Evolutionary conservation across 2,888 invertebrate genomes (phyloP).

Genomic region (Thereva nobilitata): DNA sequence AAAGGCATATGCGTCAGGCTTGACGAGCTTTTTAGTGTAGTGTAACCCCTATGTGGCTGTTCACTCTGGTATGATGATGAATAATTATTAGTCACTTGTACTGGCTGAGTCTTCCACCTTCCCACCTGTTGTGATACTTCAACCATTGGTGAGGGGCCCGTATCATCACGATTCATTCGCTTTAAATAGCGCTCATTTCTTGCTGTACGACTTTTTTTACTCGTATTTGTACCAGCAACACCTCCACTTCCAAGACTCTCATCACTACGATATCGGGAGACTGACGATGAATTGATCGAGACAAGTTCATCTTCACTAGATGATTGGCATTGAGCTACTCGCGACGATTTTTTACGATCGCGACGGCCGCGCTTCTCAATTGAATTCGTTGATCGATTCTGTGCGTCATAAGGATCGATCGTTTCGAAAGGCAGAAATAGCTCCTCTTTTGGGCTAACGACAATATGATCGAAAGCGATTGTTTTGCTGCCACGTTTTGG

Average conservation of each 20-base stretch:
- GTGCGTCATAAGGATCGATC: conserved; percentile 43
- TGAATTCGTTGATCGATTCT: conserved; percentile 49
- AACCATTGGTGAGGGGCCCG: conserved; percentile 55
- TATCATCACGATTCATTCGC: conserved; percentile 73
- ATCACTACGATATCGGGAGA: conserved; percentile 70
- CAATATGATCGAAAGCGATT: conserved; percentile 69
- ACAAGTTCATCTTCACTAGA: conserved; percentile 60
- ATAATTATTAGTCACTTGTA: conserved; percentile 40
- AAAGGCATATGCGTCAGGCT: conserved; percentile 48
- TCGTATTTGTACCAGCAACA: conserved; percentile 29
- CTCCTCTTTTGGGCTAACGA: conserved; percentile 59
- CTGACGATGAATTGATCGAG: conserved; percentile 68
- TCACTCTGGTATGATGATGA: too few species aligned
- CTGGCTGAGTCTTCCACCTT: conserved; percentile 58
- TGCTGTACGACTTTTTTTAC: conserved; percentile 67
- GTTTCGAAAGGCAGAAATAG: conserved; percentile 55
- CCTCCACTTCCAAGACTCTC: conserved; percentile 67
- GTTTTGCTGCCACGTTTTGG: conserved; percentile 61
- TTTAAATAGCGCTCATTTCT: conserved; percentile 81
- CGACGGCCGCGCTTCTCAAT: conserved; percentile 48
- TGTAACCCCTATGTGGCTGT: conserved; percentile 35
- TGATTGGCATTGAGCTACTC: conserved; percentile 42
- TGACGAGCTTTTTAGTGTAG: conserved; percentile 46
- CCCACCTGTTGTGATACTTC: conserved; percentile 58
- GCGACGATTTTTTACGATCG: conserved; percentile 28